Evolutionary conservation across 2,797 vertebrate genomes (phyloP).

Genomic region (Neopelma chrysocephalum): DNA sequence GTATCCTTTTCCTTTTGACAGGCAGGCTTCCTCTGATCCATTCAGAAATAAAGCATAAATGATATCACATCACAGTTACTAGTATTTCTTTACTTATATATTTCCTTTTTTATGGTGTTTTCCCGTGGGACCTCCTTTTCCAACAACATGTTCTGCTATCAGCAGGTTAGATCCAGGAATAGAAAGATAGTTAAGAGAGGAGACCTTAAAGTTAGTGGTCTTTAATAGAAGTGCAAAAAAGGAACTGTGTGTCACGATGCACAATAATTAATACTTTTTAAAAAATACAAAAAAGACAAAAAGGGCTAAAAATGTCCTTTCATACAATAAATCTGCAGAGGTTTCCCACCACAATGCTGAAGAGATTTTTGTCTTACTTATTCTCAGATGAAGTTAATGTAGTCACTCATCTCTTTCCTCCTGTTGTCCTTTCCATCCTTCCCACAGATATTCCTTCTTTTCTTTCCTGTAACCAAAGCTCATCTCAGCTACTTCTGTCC

Average conservation of each 20-base stretch:
- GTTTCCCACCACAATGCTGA: neutral
- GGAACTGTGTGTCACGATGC: neutral
- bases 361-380: neutral
- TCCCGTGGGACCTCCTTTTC: neutral
- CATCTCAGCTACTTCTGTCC: neutral
- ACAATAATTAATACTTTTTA: neutral
- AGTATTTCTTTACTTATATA: neutral
- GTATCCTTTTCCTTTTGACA: neutral
- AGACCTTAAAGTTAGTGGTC: neutral
- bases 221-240: neutral
- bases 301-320: rapidly evolving
- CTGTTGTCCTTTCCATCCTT: neutral
- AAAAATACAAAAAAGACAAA: neutral
- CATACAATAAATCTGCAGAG: rapidly evolving
- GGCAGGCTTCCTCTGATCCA: neutral
- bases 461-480: neutral
- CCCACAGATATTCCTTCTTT: neutral
- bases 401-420: neutral
- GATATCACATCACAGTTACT: neutral
- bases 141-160: neutral
- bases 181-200: neutral
- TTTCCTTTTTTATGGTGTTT: neutral
- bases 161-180: neutral
- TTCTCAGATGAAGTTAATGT: neutral
- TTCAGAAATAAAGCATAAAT: neutral